Evolutionary conservation across 2,113 vertebrate species (phyloP), one percentile per base, ranked within the genome.

Genomic region (Triplophysa tibetana): DNA sequence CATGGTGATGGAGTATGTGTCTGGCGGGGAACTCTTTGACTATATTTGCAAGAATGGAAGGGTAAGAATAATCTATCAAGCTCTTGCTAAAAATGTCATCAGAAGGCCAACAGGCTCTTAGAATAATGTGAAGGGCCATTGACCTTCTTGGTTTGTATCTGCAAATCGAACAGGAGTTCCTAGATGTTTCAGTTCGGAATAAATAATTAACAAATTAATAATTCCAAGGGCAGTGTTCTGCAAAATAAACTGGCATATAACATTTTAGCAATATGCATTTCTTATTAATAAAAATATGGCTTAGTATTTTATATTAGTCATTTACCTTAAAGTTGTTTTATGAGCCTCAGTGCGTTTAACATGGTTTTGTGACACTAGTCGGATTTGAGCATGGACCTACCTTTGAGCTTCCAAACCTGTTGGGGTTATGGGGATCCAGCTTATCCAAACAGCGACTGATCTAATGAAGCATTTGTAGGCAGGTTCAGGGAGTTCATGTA

Each of bases 1-100:
- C 89, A 99, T 99, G 98, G 98, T 99, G 38, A 99, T 99, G 97
- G 97, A 99, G 70, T 99, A 99, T 2, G 98, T 99, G 54, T 95
- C 98, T 0, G 98, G 97, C 0, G 98, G 98, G 10, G 98, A 99
- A 88, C 89, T 99, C 82, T 99, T 99, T 86, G 98, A 99, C 89
- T 99, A 99, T 92, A 99, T 99, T 94, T 99, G 98, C 88, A 99
- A 98, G 91, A 92, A 99, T 1, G 98, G 98, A 87, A 93, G 95
- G 90, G 98, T 99, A 93, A 96, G 96, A 92, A 43, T 64, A 23
- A n/a, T 1, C 1, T 38, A 7, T 50, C 14, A 2, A 50, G 67
- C 48, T 60, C 24, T 33, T 13, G 19, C 61, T 50, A 13, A 7
- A 56, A 56, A 56, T 38, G 69, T 72, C 17, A 72, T 11, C 50